Conservation (phyloP, 2,888 invertebrate species). For the Capitulum mitella region DNA sequence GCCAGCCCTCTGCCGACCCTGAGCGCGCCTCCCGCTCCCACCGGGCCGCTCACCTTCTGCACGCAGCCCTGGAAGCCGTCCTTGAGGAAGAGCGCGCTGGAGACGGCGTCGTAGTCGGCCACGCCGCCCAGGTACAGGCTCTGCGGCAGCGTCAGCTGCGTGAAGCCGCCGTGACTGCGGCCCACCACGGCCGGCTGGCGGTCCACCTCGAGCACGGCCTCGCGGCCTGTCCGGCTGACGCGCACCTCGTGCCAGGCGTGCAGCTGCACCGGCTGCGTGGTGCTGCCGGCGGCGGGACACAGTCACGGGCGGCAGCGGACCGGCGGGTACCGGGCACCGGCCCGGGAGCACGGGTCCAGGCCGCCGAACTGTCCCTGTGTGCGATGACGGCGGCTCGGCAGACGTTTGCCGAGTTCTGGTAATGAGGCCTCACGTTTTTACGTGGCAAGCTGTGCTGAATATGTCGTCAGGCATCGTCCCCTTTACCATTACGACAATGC, state of each 20-base stretch:
- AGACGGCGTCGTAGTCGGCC: constrained; percentile 69
- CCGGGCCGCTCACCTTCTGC: constrained; percentile 59
- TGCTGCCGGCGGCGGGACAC: background rate
- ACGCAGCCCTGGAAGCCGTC: constrained; percentile 85
- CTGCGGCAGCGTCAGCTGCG: constrained; percentile 73
- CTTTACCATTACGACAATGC: too few species aligned
- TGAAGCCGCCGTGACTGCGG: constrained; percentile 59
- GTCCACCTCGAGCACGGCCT: constrained; percentile 73
- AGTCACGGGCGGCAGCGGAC: too few species aligned
- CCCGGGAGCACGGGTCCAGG: too few species aligned
- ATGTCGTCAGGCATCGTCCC: too few species aligned
- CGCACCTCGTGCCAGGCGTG: constrained; percentile 70
- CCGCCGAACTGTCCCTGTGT: too few species aligned
- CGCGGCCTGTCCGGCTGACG: constrained; percentile 54
- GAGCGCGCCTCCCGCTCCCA: too few species aligned
- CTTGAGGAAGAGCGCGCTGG: constrained; percentile 61
- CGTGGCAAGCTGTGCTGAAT: too few species aligned
- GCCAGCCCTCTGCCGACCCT: too few species aligned
- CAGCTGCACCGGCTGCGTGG: background rate
- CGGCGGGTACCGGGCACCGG: too few species aligned
- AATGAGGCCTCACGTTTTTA: too few species aligned
- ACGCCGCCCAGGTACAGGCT: constrained; percentile 85
- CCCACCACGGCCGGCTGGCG: constrained; percentile 54
- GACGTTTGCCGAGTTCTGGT: too few species aligned
- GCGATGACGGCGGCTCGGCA: too few species aligned